Evolutionary conservation across 2,888 invertebrate species (phyloP), one percentile per base, ranked within the genome.

Genomic region (Brenthis daphne): DNA sequence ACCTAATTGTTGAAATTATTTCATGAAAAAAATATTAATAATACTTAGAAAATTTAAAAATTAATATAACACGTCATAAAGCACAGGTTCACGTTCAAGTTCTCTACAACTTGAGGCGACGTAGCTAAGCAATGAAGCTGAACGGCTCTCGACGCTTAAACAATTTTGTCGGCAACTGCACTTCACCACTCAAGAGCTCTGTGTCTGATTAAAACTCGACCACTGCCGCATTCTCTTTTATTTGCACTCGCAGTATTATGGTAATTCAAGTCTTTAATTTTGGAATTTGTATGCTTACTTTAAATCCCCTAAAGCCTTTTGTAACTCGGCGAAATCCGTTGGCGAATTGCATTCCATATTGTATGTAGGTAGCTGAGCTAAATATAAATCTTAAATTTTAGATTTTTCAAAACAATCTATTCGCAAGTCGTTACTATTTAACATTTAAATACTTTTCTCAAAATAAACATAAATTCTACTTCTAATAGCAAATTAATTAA

Each of bases 161-260:
- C 83, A 88, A 84, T 85, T 85, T 84, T 79, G 79, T 78, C 80
- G 79, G 82, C 74, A 81, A 77, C 82, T 80, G 77, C 78, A 76
- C 85, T 85, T 77, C 80, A 80, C 75, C 77, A 77, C 79, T 84
- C 78, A 79, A 85, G 84, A 79, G 84, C 83, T 79, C 82, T 82
- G 85, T 79, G 77, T 80, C 82, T 89, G 88, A 88, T 89, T 88
- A 87, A 79, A 88, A 87, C 84, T 81, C 80, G 73, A 79, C 78
- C 80, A 77, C 73, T 74, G 75, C 74, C 74, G 74, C 76, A 76
- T 70, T 74, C 73, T 75, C 79, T 80, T 85, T 83, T 85, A 82
- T 85, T 84, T 83, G 77, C 78, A 67, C 76, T 76, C 68, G 71
- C 73, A 70, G 71, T 67, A 70, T 72, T 74, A 75, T 71, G 70